Base-by-base conservation (phyloP, 37 sponge, comb jelly and placozoan genomes). In the Eunapius fragilis region DNA sequence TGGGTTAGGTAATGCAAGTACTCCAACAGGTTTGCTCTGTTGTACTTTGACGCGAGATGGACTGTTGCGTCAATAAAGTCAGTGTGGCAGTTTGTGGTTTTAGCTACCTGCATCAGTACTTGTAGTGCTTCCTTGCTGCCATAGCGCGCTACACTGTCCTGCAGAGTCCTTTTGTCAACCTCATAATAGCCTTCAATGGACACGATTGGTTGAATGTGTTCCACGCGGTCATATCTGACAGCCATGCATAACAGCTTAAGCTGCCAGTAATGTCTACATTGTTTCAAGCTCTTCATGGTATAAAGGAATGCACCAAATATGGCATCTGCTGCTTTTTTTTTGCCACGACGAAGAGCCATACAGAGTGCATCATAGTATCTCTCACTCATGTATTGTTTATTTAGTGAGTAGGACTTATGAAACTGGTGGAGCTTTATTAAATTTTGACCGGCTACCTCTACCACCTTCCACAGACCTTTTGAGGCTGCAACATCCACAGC, bases 381-480 rank as follows among this genome's bases (percentile, higher is more conserved):
- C 32, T 32, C 34, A 13, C 23, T 22, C 2, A 73, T 19, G 27
- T 73, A 1, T 19, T 17, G n/a, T 0, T 19, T 33, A 19, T 22
- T 19, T 22, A 75, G 75, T 27, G 75, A 7, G 35, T 32, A 75
- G 2, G 35, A 31, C 30, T 31, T 3, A 2, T 24, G 13, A 25
- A 73, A 73, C 30, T 73, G 27, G 32, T 30, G 74, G 32, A 75
- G 35, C 32, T 67, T 30, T 26, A 34, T 2, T 32, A 74, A 2
- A 10, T 17, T 58, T 11, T 17, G 58, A 58, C 58, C 22, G 12
- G 75, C 74, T 11, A 45, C 36, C 17, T 74, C 75, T 19, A 84
- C 58, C 25, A 84, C 67, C 12, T 48, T 36, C 87, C 80, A 80
- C 67, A 80, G 78, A 3, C 87, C 87, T 38, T 73, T 79, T 35